Base-by-base conservation (phyloP, 1,140 invertebrate genomes). In the Bacillus rossius region DNA sequence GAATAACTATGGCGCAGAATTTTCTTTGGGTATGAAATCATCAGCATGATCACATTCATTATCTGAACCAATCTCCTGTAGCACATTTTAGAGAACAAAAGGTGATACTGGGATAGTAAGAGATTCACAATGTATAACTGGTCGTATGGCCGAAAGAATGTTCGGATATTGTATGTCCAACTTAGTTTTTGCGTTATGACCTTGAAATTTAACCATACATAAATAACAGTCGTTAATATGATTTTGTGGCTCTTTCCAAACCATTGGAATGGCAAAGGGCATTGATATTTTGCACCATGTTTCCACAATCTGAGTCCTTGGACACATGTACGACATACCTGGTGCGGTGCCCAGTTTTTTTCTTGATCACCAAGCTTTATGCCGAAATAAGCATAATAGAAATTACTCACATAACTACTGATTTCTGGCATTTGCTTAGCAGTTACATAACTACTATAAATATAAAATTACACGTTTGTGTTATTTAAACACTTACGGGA, bases 11-110 rank as follows among this genome's bases (percentile, higher is more conserved):
- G 10, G 45, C 23, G 45, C 2, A 48, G 45, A 48, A 48, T 48
- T 22, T 48, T 48, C 2, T n/a, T n/a, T n/a, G 17, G 2, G 2
- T 22, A 19, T 48, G 10, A 19, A 48, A 48, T 10, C 2, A 48
- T 48, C 17, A 48, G 45, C 45, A 48, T 48, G 13, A 48, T 48
- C 45, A 17, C 45, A 13, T 48, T 48, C 45, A 48, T 48, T 48
- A 19, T 8, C 45, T 48, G 45, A 48, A 17, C 1, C 23, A 2
- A 48, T 42, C 53, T 48, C 2, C 23, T 48, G 45, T 48, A 22
- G 45, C 45, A 48, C 17, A 48, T 48, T 22, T 48, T 48, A 10
- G 10, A 48, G 1, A 48, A 48, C 23, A 22, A 22, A 10, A 2
- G 2, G 10, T 1, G 2, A 2, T 19, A 48, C 17, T 48, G 17